Conservation (phyloP, 1,140 invertebrate genomes). For the Solen grandis region DNA sequence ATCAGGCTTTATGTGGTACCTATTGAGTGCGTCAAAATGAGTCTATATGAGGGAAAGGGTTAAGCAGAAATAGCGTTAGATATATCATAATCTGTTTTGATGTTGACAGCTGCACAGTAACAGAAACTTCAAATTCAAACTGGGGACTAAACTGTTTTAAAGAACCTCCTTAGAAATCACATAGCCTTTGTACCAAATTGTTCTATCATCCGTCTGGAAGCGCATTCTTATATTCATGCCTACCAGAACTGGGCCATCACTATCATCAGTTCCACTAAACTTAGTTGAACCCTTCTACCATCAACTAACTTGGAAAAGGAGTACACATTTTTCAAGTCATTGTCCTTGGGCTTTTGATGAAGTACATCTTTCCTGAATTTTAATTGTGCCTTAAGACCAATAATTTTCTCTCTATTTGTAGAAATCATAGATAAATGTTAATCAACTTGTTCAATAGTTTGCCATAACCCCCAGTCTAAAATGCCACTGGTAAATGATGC, state of each 20-base stretch:
- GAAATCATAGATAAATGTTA: not conserved
- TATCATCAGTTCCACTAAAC: not conserved
- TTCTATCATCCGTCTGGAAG: not conserved
- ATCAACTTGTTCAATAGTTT: not conserved
- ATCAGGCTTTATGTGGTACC: too few relatives aligned
- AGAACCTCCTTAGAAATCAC: not conserved
- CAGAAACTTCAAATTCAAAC: too few relatives aligned
- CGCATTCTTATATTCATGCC: not conserved
- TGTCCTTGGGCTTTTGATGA: too few relatives aligned
- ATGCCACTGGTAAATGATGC: not conserved
- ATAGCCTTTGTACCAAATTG: not conserved
- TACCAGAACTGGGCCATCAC: not conserved
- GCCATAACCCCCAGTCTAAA: slow-evolving; percentile 1
- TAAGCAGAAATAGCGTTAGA: too few relatives aligned
- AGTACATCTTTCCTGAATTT: slow-evolving; percentile 4
- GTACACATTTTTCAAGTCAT: not conserved
- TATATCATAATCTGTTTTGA: too few relatives aligned
- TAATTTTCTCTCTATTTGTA: not conserved
- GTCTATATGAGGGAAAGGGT: too few relatives aligned
- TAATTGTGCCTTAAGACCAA: slow-evolving; percentile 9
- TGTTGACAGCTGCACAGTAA: too few relatives aligned
- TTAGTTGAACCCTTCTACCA: not conserved
- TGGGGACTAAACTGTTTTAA: too few relatives aligned
- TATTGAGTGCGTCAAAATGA: too few relatives aligned
- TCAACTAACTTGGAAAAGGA: not conserved